Percentiles rank a stretch among this genome's conserved stretches.
phyloP scores from a whole-genome alignment of 1,140 invertebrate species.

The Microplitis demolitor region DNA sequence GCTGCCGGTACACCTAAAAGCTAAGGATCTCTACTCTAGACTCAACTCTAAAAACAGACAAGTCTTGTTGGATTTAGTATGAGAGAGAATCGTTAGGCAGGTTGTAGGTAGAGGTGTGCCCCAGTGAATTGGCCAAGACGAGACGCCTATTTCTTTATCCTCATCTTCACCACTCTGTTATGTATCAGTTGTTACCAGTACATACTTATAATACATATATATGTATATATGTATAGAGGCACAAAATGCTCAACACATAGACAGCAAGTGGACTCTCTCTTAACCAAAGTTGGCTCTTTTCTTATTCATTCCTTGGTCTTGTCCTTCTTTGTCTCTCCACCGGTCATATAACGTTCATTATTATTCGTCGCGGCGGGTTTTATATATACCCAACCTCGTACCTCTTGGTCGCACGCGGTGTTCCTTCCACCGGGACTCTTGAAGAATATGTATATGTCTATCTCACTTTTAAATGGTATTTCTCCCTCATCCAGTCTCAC shows the following conservation, averaged over 20 bases:
- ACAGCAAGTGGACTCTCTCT: neutral
- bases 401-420: slow-evolving; percentile 32
- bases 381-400: slow-evolving; percentile 20
- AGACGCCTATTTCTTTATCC: slow-evolving; percentile 22
- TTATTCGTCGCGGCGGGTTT: slow-evolving; percentile 31
- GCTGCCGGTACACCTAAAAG: neutral
- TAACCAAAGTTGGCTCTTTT: neutral
- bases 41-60: neutral
- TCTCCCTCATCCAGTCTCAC: slow-evolving; percentile 22
- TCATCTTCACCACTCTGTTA: slow-evolving; percentile 17
- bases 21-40: slow-evolving; percentile 18
- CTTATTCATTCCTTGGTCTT: slow-evolving; percentile 21
- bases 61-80: neutral
- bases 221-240: slow-evolving; percentile 20
- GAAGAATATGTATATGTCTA: neutral
- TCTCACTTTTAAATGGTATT: slow-evolving; percentile 30
- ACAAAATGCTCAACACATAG: slow-evolving; percentile 3
- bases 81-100: slow-evolving; percentile 34
- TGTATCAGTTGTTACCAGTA: neutral
- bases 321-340: neutral
- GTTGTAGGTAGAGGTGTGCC: slow-evolving; percentile 19
- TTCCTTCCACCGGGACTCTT: slow-evolving; percentile 23
- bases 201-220: neutral
- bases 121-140: slow-evolving; percentile 1
- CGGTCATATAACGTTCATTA: slow-evolving; percentile 13